Conservation (phyloP, 2,797 vertebrate species). For the Gambusia yucatana region DNA sequence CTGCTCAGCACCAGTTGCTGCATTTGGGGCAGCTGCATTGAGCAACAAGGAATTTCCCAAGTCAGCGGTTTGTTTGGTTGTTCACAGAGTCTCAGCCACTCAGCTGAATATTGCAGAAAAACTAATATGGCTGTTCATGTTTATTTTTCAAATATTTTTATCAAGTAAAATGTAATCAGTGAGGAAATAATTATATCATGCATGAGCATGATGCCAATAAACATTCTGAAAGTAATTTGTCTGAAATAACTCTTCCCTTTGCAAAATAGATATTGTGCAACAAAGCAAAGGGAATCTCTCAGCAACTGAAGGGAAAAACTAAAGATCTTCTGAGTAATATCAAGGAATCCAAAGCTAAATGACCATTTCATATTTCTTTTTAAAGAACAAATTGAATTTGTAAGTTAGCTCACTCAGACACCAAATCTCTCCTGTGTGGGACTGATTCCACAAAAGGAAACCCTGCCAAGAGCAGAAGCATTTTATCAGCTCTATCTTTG, state of each 20-base stretch:
- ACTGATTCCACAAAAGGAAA: conserved; percentile 13
- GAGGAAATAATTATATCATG: neutral
- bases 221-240: neutral
- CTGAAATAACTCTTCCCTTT: neutral
- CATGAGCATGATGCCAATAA: neutral
- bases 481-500: conserved; percentile 8
- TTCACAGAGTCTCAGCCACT: neutral
- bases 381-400: neutral
- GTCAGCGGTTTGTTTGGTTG: neutral
- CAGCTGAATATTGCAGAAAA: conserved; percentile 1
- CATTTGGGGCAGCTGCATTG: neutral
- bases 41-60: neutral
- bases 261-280: neutral
- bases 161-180: neutral
- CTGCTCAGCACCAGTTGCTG: conserved; percentile 4
- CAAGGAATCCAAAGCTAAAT: neutral
- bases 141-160: neutral
- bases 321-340: neutral
- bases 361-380: neutral
- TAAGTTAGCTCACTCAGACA: neutral
- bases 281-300: neutral
- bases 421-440: neutral
- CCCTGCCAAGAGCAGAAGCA: neutral
- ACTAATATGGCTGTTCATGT: neutral
- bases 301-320: neutral